These are phyloP conservation scores for Lepidonotus clava DNA, from an alignment of 2,888 invertebrate species.

Conservation along the genomic window DNA sequence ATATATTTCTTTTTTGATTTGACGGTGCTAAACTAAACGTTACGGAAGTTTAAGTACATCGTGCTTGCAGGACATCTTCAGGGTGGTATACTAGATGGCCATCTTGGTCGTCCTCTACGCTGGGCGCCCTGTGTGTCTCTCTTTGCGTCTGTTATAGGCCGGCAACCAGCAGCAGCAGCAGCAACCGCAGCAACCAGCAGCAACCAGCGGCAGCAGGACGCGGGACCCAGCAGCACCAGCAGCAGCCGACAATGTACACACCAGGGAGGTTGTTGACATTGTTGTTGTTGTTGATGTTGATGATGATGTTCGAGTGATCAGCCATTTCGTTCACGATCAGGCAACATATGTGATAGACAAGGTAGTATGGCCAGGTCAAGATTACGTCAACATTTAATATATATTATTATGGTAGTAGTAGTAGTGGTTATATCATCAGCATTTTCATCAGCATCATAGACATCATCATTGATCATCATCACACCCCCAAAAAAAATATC, in stretches of 20 bases:
- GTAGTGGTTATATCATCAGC: background rate
- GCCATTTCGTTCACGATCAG: constrained; percentile 55
- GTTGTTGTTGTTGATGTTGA: constrained; percentile 41
- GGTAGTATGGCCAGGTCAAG: constrained; percentile 53
- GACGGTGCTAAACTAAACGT: constrained; percentile 67
- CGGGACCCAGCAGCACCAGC: constrained; percentile 21
- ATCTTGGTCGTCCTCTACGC: constrained; percentile 98
- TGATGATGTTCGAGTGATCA: constrained; percentile 46
- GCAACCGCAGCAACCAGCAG: constrained; percentile 9
- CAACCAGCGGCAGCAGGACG: constrained; percentile 9
- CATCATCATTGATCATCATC: too few relatives aligned
- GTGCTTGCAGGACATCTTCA: constrained; percentile 99
- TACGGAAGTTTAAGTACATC: constrained; percentile 85
- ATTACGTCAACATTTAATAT: constrained; percentile 45
- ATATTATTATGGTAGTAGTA: background rate
- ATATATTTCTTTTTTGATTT: constrained; percentile 1
- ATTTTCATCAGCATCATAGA: constrained; percentile 35
- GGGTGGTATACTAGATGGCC: constrained; percentile 99
- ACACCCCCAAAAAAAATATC: constrained; percentile 4
- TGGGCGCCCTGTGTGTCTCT: constrained; percentile 84
- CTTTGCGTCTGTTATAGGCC: constrained; percentile 45
- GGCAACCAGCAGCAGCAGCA: constrained; percentile 13
- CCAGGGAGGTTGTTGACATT: background rate
- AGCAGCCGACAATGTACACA: background rate
- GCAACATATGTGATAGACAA: constrained; percentile 53